Base-by-base conservation (phyloP, 1,140 invertebrate species). In the Hyposmocoma kahamanoa region DNA sequence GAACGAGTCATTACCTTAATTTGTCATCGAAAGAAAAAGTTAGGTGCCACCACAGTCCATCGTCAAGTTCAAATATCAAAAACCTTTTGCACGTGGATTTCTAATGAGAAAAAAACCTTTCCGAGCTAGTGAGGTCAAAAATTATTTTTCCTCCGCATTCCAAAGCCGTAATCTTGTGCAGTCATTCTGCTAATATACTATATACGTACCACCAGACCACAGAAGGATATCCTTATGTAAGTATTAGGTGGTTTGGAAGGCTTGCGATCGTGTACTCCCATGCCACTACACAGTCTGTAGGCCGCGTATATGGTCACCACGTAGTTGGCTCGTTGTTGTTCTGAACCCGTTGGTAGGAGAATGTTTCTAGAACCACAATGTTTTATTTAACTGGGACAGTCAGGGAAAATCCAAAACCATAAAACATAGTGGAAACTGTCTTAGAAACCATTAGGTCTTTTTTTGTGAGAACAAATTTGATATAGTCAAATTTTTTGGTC, bases 221-320 rank as follows among this genome's bases (percentile, higher is more conserved):
- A 84, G 64, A 87, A 88, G 0, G 69, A 63, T 0, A 87, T 65
- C 55, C 62, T 69, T n/a, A 87, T 61, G 41, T 69, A 79, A 1
- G 70, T 68, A 42, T 47, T 72, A 0, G 66, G 72, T 13, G 54
- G 53, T 54, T 79, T 82, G 3, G 39, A 50, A 9, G 34, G 50
- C 6, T 58, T 53, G 41, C 53, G 59, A 21, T 75, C 69, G 21
- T 61, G 53, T 11, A 22, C 17, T 1, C 48, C 51, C 10, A 36
- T 15, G 3, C 46, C 42, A 21, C 46, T 65, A 0, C 62, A 64
- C 2, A 82, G 36, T 26, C 66, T 56, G 24, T 68, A 74, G 0
- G 61, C 78, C 13, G 56, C 59, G 36, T 68, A 69, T 22, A 82
- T 46, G 0, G 63, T 75, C 3, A 82, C 58, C n/a, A 67, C 13